Conservation (phyloP, 2,113 vertebrate species). For the Ia io region DNA sequence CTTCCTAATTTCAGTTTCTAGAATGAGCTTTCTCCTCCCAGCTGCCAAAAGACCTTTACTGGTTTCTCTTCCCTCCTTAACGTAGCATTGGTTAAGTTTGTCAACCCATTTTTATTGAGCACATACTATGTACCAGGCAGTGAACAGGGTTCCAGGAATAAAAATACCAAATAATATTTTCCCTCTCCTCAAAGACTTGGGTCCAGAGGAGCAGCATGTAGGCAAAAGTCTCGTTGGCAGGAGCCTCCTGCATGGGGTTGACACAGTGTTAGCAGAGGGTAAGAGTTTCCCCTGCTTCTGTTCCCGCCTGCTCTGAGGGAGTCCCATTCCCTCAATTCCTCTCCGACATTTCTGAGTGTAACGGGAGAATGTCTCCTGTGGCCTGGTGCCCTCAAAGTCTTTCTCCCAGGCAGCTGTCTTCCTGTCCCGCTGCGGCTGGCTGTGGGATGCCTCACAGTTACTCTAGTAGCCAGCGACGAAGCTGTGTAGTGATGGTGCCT, state of each 20-base stretch:
- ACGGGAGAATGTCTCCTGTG: neutral
- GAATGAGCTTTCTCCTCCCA: neutral
- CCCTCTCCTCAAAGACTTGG: neutral
- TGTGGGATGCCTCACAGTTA: neutral
- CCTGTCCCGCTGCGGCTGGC: neutral
- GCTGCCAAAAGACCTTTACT: neutral
- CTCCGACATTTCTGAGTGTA: neutral
- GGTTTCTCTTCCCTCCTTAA: neutral
- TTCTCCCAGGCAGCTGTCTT: neutral
- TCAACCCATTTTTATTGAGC: no score
- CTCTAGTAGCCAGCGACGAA: neutral
- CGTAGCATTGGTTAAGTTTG: no score
- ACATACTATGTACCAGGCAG: no score
- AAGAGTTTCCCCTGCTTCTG: neutral
- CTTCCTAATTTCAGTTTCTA: neutral
- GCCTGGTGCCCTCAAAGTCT: no score
- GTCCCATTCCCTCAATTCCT: neutral
- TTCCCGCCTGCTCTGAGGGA: neutral
- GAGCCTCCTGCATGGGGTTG: neutral
- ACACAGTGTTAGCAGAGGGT: neutral
- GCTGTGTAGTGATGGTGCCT: neutral
- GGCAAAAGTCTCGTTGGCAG: neutral
- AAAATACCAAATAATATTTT: neutral
- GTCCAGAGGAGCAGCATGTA: neutral
- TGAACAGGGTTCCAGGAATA: neutral